Evolutionary conservation across 2,113 vertebrate species (phyloP), one percentile per base, ranked within the genome.

Genomic region (Pituophis catenifer): DNA sequence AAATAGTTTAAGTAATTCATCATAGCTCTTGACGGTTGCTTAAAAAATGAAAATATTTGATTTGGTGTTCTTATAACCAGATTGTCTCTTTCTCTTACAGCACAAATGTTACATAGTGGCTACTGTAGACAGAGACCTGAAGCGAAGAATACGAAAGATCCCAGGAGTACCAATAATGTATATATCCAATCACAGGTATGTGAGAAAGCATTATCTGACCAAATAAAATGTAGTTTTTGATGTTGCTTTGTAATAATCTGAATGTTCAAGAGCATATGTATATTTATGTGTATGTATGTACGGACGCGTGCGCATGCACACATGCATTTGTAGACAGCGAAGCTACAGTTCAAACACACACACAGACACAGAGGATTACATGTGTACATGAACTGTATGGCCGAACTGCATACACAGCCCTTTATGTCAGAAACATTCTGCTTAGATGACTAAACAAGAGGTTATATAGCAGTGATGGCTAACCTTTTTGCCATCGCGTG

Each of bases 141-240:
- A 99, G 96, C 96, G 99, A 65, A 98, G 99, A 96, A 98, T 99
- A 90, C 97, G 99, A 58, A 99, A 99, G 97, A 99, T 99, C 89
- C 99, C 99, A 8, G 99, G 99, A 90, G 99, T 99, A 33, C 99
- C 99, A 44, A 99, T 99, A 96, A 99, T 99, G 99, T 99, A 99
- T 95, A 99, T 99, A 97, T 99, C 99, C 93, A 99, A 99, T 95
- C 99, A 99, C 96, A 99, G 99, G 99, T 99, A 93, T 96, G 98
- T 97, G n/a, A 53, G 89, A 88, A 57, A 38, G 6, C 15, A 54
- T 65, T 59, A 81, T 53, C 21, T 62, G 89, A 48, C 52, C 21
- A 87, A 44, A 12, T 90, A 15, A 91, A 52, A 70, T 91, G 19
- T 38, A 13, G 3, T 81, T 48, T 53, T 8, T 29, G 13, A n/a